Evolutionary conservation across 1,140 invertebrate genomes (phyloP).

Genomic region (Drosophila littoralis): DNA sequence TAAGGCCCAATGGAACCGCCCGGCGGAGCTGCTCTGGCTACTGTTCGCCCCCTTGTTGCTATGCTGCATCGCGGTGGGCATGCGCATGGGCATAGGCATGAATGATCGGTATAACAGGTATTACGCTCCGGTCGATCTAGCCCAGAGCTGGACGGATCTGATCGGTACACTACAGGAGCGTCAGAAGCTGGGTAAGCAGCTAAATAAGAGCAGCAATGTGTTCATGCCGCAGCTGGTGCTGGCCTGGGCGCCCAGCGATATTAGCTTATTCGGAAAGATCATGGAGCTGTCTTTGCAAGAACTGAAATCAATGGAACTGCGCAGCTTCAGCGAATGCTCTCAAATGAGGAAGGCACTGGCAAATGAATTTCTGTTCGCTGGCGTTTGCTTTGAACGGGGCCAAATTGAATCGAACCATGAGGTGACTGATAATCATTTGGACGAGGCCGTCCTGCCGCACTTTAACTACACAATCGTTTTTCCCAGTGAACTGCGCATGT

Average conservation of each 20-base stretch:
- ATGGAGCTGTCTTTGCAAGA: not conserved
- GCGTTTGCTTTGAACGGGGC: slow-evolving; percentile 44
- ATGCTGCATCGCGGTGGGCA: slow-evolving; percentile 21
- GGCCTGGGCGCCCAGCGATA: slow-evolving; percentile 48
- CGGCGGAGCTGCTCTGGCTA: slow-evolving; percentile 35
- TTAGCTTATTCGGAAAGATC: slow-evolving; percentile 12
- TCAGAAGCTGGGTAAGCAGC: not conserved
- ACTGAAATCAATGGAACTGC: slow-evolving; percentile 10
- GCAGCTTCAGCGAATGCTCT: not conserved
- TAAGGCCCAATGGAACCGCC: slow-evolving; percentile 46
- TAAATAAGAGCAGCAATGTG: slow-evolving; percentile 20
- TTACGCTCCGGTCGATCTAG: slow-evolving; percentile 43
- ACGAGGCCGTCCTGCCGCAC: not conserved
- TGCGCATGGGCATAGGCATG: slow-evolving; percentile 18
- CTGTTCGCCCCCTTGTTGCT: slow-evolving; percentile 25
- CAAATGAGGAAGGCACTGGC: slow-evolving; percentile 5
- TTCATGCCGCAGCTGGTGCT: slow-evolving; percentile 54
- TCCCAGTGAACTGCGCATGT: slow-evolving; percentile 58
- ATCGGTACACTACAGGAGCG: slow-evolving; percentile 18
- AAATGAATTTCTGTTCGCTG: slow-evolving; percentile 39
- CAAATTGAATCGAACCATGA: not conserved
- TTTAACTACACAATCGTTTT: slow-evolving; percentile 52
- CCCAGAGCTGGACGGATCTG: slow-evolving; percentile 41
- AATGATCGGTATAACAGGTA: slow-evolving; percentile 4
- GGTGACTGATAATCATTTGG: not conserved